A percentile compares a stretch with the other conserved stretches of the same genome.
These are phyloP conservation scores for Metopolophium dirhodum DNA, from an alignment of 1,140 invertebrate species.

Conservation along the genomic window DNA sequence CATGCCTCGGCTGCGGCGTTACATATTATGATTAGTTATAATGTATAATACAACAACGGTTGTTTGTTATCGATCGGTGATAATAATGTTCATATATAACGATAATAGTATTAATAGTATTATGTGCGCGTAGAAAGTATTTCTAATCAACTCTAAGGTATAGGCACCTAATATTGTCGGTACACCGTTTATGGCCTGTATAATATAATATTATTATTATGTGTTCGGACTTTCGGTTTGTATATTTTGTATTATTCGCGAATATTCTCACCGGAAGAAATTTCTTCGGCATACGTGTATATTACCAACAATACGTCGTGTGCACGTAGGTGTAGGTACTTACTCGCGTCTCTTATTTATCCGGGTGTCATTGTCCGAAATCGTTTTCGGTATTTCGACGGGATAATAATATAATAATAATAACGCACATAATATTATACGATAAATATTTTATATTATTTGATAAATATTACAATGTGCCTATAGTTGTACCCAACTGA, in stretches of 20 bases:
- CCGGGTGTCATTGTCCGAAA: background rate
- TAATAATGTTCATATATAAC: background rate
- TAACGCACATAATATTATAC: background rate
- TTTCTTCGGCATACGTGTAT: background rate
- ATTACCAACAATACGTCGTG: too few species aligned
- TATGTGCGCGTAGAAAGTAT: constrained; percentile 12
- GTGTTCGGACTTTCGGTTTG: background rate
- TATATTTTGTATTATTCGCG: background rate
- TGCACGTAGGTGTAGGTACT: background rate
- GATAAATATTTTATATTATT: background rate
- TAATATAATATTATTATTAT: background rate
- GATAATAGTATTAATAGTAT: background rate
- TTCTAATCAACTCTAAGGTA: background rate
- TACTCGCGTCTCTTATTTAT: background rate
- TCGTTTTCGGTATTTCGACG: background rate
- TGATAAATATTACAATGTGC: background rate
- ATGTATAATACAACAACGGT: background rate
- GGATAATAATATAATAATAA: background rate
- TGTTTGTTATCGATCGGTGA: background rate
- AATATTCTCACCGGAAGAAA: constrained; percentile 16
- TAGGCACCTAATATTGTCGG: background rate
- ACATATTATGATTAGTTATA: background rate
- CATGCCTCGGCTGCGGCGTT: background rate
- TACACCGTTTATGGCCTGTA: background rate
- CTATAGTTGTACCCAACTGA: background rate